Evolutionary conservation across 2,888 invertebrate genomes (phyloP).

Genomic region (Clanis bilineata): DNA sequence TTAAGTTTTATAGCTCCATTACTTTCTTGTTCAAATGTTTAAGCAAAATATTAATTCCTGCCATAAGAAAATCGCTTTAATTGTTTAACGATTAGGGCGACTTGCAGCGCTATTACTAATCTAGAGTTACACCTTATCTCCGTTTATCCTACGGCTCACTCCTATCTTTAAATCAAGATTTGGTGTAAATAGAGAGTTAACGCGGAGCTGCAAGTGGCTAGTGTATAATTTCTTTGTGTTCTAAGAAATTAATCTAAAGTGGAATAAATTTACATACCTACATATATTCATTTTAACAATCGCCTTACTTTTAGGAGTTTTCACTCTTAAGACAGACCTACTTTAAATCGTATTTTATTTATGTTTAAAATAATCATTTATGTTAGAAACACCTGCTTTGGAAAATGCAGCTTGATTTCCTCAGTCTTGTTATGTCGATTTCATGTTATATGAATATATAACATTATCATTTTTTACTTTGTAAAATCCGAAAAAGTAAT

Average conservation of each 20-base stretch:
- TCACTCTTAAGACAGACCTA: not conserved
- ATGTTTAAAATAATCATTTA: constrained; percentile 9
- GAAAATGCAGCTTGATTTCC: constrained; percentile 12
- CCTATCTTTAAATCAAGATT: too few relatives aligned
- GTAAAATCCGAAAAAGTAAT: constrained; percentile 9
- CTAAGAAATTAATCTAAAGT: too few relatives aligned
- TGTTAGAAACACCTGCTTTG: constrained; percentile 13
- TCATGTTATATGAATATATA: too few relatives aligned
- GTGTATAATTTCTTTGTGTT: too few relatives aligned
- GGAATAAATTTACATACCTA: constrained; percentile 23
- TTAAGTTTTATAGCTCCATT: not conserved
- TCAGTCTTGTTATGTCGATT: constrained; percentile 7
- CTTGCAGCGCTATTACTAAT: too few relatives aligned
- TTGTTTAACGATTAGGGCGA: too few relatives aligned
- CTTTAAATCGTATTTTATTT: constrained; percentile 10
- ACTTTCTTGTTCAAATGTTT: not conserved
- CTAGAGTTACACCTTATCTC: too few relatives aligned
- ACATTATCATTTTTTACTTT: constrained; percentile 16
- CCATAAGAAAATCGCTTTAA: not conserved
- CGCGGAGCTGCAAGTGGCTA: too few relatives aligned
- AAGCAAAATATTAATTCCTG: not conserved
- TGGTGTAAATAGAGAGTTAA: too few relatives aligned
- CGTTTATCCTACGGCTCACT: too few relatives aligned
- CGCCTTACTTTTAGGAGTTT: constrained; percentile 24
- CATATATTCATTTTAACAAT: constrained; percentile 14